Evolutionary conservation across 2,797 vertebrate species (phyloP), one percentile per base, ranked within the genome.

Genomic region (Sebastolobus alascanus): DNA sequence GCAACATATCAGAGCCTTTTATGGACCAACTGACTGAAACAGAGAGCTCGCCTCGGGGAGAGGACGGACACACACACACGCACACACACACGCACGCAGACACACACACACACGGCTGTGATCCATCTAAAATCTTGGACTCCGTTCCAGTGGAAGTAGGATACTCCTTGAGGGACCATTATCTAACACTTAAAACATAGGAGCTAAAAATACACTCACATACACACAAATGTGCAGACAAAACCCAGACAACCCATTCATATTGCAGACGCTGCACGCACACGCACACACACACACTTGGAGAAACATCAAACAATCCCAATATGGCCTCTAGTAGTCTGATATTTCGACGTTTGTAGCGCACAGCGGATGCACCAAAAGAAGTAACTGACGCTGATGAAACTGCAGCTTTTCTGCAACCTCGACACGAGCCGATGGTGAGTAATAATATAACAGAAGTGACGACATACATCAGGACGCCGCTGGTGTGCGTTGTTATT

Each of bases 121-220:
- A 75, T 80, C 64, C 68, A 66, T 83, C 68, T 58, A 54, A 78
- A 74, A 79, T 59, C 25, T 52, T 75, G 22, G 75, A 77, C 79
- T 78, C 46, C 1, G 38, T 50, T 82, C 27, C 68, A 68, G 55
- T 79, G 76, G 67, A 89, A 89, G 77, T 91, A 55, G 84, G 80
- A 70, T 87, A 63, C 25, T 78, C 85, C 87, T 85, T 84, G 6
- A 64, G 87, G 88, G 85, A 89, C 80, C 71, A 84, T 87, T 75
- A 83, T 84, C 80, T 66, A 75, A 83, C 68, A 64, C 80, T 83
- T 87, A 80, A 87, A 90, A 86, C 86, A 76, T 50, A 86, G 38
- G 4, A 56, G 31, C 88, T 79, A 78, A 87, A 87, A 82, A 88
- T 79, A 86, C 50, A 83, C 29, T 56, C 61, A 33, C 69, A 31